Conservation (phyloP, 1,140 invertebrate species). For the Dryas iulia region DNA sequence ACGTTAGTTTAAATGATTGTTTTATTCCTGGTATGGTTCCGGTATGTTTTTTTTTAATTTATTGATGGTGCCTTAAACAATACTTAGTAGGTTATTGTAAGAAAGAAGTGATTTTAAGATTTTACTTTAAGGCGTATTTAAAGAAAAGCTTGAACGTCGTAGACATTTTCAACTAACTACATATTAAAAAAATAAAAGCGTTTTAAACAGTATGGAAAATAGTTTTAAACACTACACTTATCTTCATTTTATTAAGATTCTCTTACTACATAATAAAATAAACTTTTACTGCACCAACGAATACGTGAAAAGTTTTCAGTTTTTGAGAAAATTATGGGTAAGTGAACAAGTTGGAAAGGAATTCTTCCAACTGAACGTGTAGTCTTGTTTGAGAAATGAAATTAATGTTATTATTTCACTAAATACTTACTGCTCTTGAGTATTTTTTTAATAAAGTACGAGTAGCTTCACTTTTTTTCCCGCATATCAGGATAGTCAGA, state of each 20-base stretch:
- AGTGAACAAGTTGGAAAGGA: neutral
- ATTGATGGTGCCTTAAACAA: neutral
- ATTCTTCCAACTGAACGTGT: neutral
- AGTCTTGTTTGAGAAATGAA: neutral
- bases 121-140: too few species aligned
- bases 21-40: too few species aligned
- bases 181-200: too few species aligned
- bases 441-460: too few species aligned
- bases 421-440: too few species aligned
- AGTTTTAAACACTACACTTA: neutral
- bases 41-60: neutral
- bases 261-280: neutral
- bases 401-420: too few species aligned
- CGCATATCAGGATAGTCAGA: too few species aligned
- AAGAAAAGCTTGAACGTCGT: too few species aligned
- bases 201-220: neutral
- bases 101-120: too few species aligned
- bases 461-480: too few species aligned
- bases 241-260: neutral
- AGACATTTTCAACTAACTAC: too few species aligned
- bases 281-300: conserved; percentile 1
- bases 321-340: neutral
- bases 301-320: neutral
- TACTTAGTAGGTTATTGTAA: too few species aligned
- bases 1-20: neutral